Base-by-base conservation (phyloP, 2,113 vertebrate genomes). In the Rynchops niger region DNA sequence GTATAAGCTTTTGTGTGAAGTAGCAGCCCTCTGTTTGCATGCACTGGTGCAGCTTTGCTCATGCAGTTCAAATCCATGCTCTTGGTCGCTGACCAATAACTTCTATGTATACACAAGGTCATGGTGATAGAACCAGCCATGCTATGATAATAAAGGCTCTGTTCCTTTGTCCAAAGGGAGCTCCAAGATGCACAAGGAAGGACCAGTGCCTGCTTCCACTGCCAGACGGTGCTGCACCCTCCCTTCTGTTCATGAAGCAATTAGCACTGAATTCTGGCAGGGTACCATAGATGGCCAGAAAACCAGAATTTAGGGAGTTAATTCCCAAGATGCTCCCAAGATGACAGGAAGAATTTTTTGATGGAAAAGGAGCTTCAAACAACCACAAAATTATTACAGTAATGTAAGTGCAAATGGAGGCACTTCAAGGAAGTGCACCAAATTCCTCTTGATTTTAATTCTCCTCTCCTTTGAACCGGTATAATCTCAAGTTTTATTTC, bases 371-470 rank as follows among this genome's bases (percentile, higher is more conserved):
- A 91, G 19, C 38, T 93, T 92, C 50, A 87, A 69, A 58, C 49
- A 81, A 80, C 59, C 67, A 53, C 30, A 49, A 50, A 86, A 83
- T 87, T 85, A 69, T 69, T 72, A 91, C 17, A 85, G 45, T 34
- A 82, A 14, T 63, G 50, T 85, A 80, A 95, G 88, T 62, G 40
- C 38, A 95, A 94, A 66, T 72, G 45, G 66, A 88, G 58, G 85
- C 50, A 42, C 58, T 80, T 92, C 45, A 89, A 74, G 38, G 21
- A 91, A 65, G 43, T 53, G 66, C 45, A 86, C 7, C 10, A 88
- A 85, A 61, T 69, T 79, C 53, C 58, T 90, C 85, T 77, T 77
- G 27, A 73, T 94, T 95, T 95, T 88, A 87, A 66, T 96, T 80
- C 45, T 80, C 56, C 32, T 71, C 42, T 84, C 58, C 58, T 88